Evolutionary conservation across 2,113 vertebrate genomes (phyloP).

Genomic region (Bufo bufo): DNA sequence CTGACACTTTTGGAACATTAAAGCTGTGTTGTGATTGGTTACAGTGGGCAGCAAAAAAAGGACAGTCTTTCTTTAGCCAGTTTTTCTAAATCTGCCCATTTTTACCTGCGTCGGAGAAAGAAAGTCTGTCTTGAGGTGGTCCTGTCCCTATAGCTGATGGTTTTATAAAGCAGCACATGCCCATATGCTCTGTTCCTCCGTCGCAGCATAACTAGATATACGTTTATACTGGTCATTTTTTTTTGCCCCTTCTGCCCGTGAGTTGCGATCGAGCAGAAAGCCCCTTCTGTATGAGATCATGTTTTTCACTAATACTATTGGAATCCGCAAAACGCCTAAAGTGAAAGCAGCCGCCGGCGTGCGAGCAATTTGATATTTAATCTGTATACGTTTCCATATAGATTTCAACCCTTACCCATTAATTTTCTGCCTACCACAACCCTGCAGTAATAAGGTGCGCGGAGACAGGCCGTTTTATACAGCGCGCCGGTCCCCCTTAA

Average conservation of each 20-base stretch:
- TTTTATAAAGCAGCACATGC: too few species aligned
- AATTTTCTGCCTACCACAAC: slow-evolving; percentile 48
- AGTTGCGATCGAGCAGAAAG: neutral
- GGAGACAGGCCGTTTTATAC: neutral
- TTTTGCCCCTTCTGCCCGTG: neutral
- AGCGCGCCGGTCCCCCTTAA: too few species aligned
- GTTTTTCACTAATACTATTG: neutral
- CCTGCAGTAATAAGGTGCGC: slow-evolving; percentile 41
- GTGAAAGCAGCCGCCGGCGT: slow-evolving; percentile 39
- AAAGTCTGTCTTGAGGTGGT: too few species aligned
- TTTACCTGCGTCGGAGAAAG: neutral
- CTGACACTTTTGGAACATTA: too few species aligned
- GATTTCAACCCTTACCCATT: slow-evolving; percentile 44
- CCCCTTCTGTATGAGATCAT: neutral
- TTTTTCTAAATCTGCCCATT: too few species aligned
- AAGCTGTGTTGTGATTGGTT: too few species aligned
- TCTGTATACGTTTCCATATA: slow-evolving; percentile 38
- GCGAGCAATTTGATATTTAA: slow-evolving; percentile 53
- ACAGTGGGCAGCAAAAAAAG: too few species aligned
- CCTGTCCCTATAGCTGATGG: too few species aligned
- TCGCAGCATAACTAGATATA: too few species aligned
- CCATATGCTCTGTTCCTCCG: too few species aligned
- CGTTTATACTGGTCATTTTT: too few species aligned
- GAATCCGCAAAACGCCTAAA: slow-evolving; percentile 39
- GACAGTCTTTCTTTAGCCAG: too few species aligned